Evolutionary conservation across 2,888 invertebrate genomes (phyloP).

Genomic region (Phymatocera aterrima): DNA sequence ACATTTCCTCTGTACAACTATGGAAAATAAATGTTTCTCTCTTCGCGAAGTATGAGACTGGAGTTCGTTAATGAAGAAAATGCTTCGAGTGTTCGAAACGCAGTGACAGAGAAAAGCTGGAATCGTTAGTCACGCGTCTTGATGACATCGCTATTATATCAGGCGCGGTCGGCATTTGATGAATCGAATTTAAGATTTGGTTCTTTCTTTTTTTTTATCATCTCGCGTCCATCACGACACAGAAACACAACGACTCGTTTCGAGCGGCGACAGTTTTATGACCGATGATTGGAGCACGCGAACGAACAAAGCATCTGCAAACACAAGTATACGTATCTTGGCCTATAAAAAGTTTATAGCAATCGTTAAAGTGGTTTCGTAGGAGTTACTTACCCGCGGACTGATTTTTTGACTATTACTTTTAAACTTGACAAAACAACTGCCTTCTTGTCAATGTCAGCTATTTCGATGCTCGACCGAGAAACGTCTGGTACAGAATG

Average conservation of each 20-base stretch:
- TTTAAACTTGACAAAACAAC: slow-evolving; percentile 28
- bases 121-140: not conserved
- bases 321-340: slow-evolving; percentile 8
- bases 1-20: not conserved
- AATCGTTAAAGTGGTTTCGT: slow-evolving; percentile 45
- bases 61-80: not conserved
- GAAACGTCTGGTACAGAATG: not conserved
- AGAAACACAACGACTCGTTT: not conserved
- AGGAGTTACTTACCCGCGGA: slow-evolving; percentile 9
- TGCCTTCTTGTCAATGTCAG: slow-evolving; percentile 20
- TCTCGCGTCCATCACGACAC: slow-evolving; percentile 9
- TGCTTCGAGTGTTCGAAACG: not conserved
- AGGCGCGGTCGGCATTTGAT: not conserved
- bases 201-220: slow-evolving; percentile 29
- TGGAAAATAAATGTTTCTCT: not conserved
- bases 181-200: not conserved
- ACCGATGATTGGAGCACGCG: slow-evolving; percentile 38
- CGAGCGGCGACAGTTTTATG: slow-evolving; percentile 33
- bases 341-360: slow-evolving; percentile 41
- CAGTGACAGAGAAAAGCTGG: not conserved
- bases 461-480: slow-evolving; percentile 26
- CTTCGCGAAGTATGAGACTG: not conserved
- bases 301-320: slow-evolving; percentile 36
- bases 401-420: slow-evolving; percentile 22
- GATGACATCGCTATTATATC: slow-evolving; percentile 17